A percentile compares a stretch with the other conserved stretches of the same genome.
Conservation (phyloP, 2,797 vertebrate genomes). For the Siniperca undulata region DNA sequence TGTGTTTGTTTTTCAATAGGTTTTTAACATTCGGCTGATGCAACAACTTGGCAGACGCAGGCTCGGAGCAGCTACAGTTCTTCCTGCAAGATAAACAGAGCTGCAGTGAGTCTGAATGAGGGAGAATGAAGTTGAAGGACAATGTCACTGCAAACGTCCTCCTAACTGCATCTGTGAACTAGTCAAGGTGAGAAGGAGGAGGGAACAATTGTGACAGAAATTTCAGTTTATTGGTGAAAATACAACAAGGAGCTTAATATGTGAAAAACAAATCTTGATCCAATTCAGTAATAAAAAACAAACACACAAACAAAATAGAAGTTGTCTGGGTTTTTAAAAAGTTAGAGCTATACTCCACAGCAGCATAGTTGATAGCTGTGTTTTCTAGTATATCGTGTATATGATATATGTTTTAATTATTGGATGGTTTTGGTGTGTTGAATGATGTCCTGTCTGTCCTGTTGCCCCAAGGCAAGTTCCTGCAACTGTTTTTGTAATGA, state of each 20-base stretch:
- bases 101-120: background rate
- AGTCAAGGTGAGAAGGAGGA: constrained; percentile 24
- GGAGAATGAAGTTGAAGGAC: constrained; percentile 19
- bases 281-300: background rate
- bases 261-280: too few species aligned
- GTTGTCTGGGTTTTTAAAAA: background rate
- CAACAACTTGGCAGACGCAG: constrained; percentile 71
- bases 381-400: background rate
- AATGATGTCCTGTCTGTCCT: background rate
- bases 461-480: background rate
- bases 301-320: background rate
- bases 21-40: constrained; percentile 75
- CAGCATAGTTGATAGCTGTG: too few species aligned
- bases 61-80: constrained; percentile 36
- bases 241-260: too few species aligned
- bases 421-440: background rate
- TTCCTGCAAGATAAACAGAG: constrained; percentile 48
- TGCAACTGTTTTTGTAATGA: background rate
- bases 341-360: background rate
- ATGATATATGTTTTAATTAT: background rate
- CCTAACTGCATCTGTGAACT: background rate
- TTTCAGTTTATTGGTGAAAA: background rate
- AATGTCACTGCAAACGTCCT: background rate
- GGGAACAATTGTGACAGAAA: background rate
- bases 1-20: constrained; percentile 86